Conservation (phyloP, 2,888 invertebrate species). For the Parascotia fuliginaria region DNA sequence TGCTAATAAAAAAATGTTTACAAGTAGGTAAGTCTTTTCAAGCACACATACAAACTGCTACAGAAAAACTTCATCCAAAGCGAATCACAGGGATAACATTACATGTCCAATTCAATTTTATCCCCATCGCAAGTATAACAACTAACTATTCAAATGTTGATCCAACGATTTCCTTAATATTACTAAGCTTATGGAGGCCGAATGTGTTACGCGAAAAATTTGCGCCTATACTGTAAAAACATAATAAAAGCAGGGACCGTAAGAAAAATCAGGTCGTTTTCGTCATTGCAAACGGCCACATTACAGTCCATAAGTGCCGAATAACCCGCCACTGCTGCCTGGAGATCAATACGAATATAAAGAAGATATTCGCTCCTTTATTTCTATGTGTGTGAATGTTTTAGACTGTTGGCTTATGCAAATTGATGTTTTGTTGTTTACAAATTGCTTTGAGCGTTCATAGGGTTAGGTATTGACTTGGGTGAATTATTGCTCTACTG, state of each 20-base stretch:
- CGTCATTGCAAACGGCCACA: slow-evolving; percentile 50
- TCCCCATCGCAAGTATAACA: slow-evolving; percentile 27
- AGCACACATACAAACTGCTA: not conserved
- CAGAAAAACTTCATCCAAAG: slow-evolving; percentile 6
- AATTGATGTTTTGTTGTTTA: slow-evolving; percentile 12
- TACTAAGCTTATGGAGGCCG: slow-evolving; percentile 55
- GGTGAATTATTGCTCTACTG: not conserved
- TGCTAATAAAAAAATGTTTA: no score
- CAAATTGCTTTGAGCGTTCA: slow-evolving; percentile 1
- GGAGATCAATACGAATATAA: slow-evolving; percentile 47
- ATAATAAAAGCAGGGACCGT: slow-evolving; percentile 47
- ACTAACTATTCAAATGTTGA: slow-evolving; percentile 51
- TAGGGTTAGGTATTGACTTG: not conserved
- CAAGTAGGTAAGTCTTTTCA: no score
- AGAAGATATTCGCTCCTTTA: slow-evolving; percentile 29
- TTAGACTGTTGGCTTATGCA: slow-evolving; percentile 7
- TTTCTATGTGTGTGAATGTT: slow-evolving; percentile 5
- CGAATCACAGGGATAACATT: slow-evolving; percentile 15
- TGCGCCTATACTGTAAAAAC: slow-evolving; percentile 50
- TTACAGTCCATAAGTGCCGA: slow-evolving; percentile 45
- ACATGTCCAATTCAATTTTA: slow-evolving; percentile 35
- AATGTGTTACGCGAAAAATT: slow-evolving; percentile 48
- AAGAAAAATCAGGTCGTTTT: slow-evolving; percentile 47
- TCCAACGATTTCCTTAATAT: slow-evolving; percentile 49
- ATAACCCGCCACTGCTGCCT: slow-evolving; percentile 38